phyloP scores from a whole-genome alignment of 2,113 vertebrate genomes.

The Carassius auratus region DNA sequence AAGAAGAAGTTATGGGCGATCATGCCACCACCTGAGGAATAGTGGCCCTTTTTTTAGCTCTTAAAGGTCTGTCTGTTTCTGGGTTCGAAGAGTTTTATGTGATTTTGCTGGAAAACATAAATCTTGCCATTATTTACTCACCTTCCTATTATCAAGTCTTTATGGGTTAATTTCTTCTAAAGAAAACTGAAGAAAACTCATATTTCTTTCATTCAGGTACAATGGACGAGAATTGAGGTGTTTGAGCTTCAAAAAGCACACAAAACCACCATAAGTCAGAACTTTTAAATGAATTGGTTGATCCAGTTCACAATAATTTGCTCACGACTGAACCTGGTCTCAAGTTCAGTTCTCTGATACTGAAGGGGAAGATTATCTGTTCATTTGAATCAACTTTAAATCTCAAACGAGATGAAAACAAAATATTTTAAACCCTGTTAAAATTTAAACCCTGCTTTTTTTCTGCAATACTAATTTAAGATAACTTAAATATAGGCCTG shows the following conservation, averaged over 20 bases:
- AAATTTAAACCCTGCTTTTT: background rate
- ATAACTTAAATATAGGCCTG: too few relatives aligned
- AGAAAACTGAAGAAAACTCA: background rate
- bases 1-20: slow-evolving; percentile 80
- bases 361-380: too few relatives aligned
- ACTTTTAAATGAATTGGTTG: background rate
- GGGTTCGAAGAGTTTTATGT: background rate
- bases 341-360: too few relatives aligned
- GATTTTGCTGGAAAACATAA: background rate
- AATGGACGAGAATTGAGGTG: background rate
- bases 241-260: background rate
- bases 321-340: too few relatives aligned
- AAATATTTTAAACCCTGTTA: background rate
- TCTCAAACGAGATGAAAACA: too few relatives aligned
- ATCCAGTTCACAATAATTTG: background rate
- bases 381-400: too few relatives aligned
- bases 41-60: background rate
- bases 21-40: slow-evolving; percentile 54
- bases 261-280: background rate
- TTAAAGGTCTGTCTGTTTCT: background rate
- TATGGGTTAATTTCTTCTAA: background rate
- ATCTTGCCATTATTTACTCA: background rate
- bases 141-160: background rate
- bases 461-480: background rate
- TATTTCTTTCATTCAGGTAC: background rate